Evolutionary conservation across 2,888 invertebrate species (phyloP), one percentile per base, ranked within the genome.

Genomic region (Ariolimax columbianus): DNA sequence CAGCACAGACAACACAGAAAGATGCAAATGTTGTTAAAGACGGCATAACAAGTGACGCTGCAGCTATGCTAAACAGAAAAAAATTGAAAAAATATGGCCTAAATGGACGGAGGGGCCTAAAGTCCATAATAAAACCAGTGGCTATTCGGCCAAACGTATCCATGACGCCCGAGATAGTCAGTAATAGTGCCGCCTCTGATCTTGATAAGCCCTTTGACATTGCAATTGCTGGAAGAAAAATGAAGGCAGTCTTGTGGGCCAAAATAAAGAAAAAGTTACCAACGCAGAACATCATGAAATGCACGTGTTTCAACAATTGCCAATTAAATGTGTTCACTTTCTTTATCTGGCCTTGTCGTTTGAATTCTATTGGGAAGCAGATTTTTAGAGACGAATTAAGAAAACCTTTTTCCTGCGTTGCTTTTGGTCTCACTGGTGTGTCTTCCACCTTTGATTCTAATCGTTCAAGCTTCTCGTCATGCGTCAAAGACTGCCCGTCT

Each of bases 151-250:
- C 88, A 36, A 91, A 40, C 11, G 89, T 90, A 80, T 92, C 92
- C 82, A 88, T 81, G 4, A 89, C 87, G 17, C 92, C 92, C n/a
- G 91, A 85, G 26, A 92, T 86, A 0, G 91, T 90, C 40, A 92
- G 59, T 6, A 90, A 40, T 75, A 89, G 88, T 6, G 91, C 91
- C n/a, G 89, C 90, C 23, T 91, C 87, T 26, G 88, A 80, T 38
- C 88, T 83, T n/a, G 88, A 81, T 14, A 90, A 78, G 0, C 91
- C 91, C 23, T 86, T 85, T 30, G 90, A 89, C 81, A 88, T 88
- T 0, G 90, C 90, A 79, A 91, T 86, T 14, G 92, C 88, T 23
- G 92, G 92, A 47, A 91, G 86, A 83, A 91, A 92, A 11, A 90
- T 89, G 86, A 91, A 91, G 17, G 90, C 89, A 1, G 87, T 83